A percentile compares a stretch with the other conserved stretches of the same genome.
phyloP scores from a whole-genome alignment of 2,888 invertebrate genomes.

The Lasioglossum marginatum region DNA sequence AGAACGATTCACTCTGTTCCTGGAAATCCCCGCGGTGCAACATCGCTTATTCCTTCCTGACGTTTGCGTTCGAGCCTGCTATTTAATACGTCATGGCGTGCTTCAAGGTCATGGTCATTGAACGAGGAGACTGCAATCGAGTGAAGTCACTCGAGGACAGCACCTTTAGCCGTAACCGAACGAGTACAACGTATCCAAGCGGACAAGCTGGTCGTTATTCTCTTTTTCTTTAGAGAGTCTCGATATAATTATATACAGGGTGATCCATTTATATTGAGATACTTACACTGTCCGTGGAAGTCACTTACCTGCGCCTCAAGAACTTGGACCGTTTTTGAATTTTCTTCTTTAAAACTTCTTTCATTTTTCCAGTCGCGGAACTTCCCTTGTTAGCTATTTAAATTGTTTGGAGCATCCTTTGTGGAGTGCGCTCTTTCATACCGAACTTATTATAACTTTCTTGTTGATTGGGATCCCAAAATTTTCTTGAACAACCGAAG shows the following conservation, averaged over 20 bases:
- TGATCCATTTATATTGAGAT: neutral
- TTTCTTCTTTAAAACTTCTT: no score
- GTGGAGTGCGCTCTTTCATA: no score
- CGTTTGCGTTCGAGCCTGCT: constrained; percentile 33
- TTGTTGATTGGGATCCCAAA: no score
- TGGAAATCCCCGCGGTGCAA: constrained; percentile 50
- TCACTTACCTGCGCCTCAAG: no score
- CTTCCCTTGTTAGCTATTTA: no score
- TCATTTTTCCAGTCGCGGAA: no score
- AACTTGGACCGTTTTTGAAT: no score
- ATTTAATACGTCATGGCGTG: constrained; percentile 16
- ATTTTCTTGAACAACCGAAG: no score
- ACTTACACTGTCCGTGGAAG: no score
- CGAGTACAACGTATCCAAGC: neutral
- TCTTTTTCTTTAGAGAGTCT: neutral
- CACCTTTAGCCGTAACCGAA: neutral
- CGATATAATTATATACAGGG: neutral
- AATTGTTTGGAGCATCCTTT: no score
- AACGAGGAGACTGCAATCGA: neutral
- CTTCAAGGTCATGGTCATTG: constrained; percentile 42
- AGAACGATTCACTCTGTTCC: constrained; percentile 2
- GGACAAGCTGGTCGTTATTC: neutral
- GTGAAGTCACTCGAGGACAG: constrained; percentile 14
- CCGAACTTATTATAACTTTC: no score
- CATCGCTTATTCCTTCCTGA: constrained; percentile 19